Evolutionary conservation across 2,113 vertebrate species (phyloP), one percentile per base, ranked within the genome.

Genomic region (Coptodon rendalli): DNA sequence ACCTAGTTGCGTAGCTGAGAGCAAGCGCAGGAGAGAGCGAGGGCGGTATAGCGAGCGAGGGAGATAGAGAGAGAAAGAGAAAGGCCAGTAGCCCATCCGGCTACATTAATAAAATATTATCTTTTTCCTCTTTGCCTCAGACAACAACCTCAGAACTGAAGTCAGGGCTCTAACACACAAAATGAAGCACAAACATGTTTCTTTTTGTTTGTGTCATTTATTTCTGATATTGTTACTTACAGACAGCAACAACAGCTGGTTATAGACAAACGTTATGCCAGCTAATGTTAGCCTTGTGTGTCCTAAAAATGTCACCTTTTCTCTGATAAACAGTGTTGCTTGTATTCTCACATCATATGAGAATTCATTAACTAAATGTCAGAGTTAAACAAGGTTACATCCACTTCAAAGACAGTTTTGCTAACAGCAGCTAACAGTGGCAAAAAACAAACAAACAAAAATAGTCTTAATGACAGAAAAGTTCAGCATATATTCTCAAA

Each of bases 141-240:
- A 63, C 59, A 10, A 63, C 59, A 63, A 34, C 29, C 16, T 34
- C 61, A 36, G 31, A 63, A 0, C 6, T 63, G 31, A 36, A 2
- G 61, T 36, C 61, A 36, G 61, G 31, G 31, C 61, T 63, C 31
- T 63, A 63, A n/a, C 2, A n/a, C 31, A 1, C 61, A 36, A 36
- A 0, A 36, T 38, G 31, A 66, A 3, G 31, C 31, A 66, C 34
- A 38, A 66, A 63, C 31, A 63, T 3, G 59, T 31, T 63, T 12
- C 9, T 36, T 63, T 63, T 36, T 66, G 31, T 66, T 36, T 66
- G 61, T 36, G 59, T 36, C 17, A 12, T 66, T 66, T 66, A 66
- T 66, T 66, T 66, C 31, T 63, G 59, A 63, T 63, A 12, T 63
- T 63, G 59, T 12, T 36, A 7, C 31, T 63, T 63, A 12, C 17